Evolutionary conservation across 2,113 vertebrate genomes (phyloP).

Genomic region (Prietella phreatophila): DNA sequence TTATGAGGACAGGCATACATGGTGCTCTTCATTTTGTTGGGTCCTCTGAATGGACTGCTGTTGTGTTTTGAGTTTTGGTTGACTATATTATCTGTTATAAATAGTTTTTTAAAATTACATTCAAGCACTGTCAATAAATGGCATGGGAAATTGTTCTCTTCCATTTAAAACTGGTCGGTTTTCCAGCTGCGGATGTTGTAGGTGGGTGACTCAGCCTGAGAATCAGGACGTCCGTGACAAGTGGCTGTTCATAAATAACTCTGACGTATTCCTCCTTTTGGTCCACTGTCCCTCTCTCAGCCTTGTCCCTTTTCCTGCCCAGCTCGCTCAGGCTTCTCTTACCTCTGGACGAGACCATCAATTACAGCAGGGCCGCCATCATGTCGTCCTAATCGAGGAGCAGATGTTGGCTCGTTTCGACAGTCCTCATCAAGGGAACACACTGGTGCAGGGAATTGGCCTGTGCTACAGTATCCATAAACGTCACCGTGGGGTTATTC

Average conservation of each 20-base stretch:
- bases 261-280: constrained; percentile 65
- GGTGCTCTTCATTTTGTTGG: not conserved
- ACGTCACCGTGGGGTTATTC: constrained; percentile 38
- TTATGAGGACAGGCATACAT: constrained; percentile 24
- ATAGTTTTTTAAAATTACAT: not conserved
- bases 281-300: constrained; percentile 65
- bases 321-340: constrained; percentile 25
- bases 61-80: constrained; percentile 13
- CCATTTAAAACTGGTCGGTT: constrained; percentile 24
- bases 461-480: constrained; percentile 49
- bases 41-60: not conserved
- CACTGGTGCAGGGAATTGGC: constrained; percentile 39
- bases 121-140: not conserved
- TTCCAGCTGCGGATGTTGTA: constrained; percentile 57
- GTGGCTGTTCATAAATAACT: constrained; percentile 77
- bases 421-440: constrained; percentile 47
- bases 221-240: constrained; percentile 71
- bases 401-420: constrained; percentile 51
- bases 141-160: not conserved
- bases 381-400: constrained; percentile 53
- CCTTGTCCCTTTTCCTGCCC: constrained; percentile 61
- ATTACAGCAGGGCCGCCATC: constrained; percentile 50
- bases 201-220: constrained; percentile 70
- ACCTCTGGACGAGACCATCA: constrained; percentile 48
- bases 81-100: constrained; percentile 59